Evolutionary conservation across 2,113 vertebrate genomes (phyloP).

Genomic region (Dasyprocta punctata): DNA sequence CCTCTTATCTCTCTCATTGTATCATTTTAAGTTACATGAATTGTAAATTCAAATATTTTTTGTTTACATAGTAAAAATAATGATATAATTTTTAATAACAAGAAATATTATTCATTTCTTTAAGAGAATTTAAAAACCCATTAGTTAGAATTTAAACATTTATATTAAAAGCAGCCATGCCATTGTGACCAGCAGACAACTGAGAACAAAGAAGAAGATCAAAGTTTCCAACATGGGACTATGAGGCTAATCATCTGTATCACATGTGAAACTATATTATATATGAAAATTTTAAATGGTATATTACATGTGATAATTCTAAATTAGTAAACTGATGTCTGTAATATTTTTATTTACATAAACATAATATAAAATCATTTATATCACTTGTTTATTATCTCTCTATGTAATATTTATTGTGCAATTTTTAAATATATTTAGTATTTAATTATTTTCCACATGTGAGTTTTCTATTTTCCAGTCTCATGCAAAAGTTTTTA

Average conservation of each 20-base stretch:
- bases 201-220: neutral
- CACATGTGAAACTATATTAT: neutral
- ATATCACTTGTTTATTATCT: neutral
- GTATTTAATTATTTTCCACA: neutral
- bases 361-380: neutral
- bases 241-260: neutral
- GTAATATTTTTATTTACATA: neutral
- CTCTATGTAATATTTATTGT: neutral
- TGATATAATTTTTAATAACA: neutral
- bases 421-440: no score
- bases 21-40: neutral
- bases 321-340: neutral
- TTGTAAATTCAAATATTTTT: neutral
- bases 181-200: neutral
- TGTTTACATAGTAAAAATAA: neutral
- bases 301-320: neutral
- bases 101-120: neutral
- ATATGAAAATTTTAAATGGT: neutral
- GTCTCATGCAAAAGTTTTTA: neutral
- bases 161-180: neutral
- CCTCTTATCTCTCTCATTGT: neutral
- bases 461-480: neutral
- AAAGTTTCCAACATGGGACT: neutral
- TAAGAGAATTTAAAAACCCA: neutral
- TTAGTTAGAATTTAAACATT: neutral